Evolutionary conservation across 2,113 vertebrate species (phyloP), one percentile per base, ranked within the genome.

Genomic region (Grantiella picta): DNA sequence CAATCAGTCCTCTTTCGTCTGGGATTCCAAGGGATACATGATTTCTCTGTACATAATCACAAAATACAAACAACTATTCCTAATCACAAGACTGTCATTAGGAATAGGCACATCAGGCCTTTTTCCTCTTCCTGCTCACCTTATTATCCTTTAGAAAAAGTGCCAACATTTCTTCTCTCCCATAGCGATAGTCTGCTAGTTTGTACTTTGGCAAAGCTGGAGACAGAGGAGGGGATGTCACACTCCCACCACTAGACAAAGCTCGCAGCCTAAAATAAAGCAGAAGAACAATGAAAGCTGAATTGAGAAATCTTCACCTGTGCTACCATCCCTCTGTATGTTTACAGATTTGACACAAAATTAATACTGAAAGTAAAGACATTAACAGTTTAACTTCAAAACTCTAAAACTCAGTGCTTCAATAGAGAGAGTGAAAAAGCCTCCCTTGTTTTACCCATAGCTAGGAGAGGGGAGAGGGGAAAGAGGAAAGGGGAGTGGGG

Each of bases 101-200:
- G 42, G 42, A 73, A 75, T 12, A 40, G 9, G 54, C 33, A 68
- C 5, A n/a, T 27, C 12, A 70, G 15, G 18, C 14, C n/a, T 25
- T 10, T 38, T 33, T 57, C 31, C 40, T 60, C 31, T 50, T 68
- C 20, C 33, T 42, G 52, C 98, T 96, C 95, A 99, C 99, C 99
- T 99, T 99, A 97, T 98, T 99, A 96, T 99, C 99, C 98, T 99
- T 99, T 98, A 99, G 97, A 98, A 99, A 99, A 99, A 99, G 99
- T 99, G 99, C 99, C 98, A 99, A 97, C 99, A 99, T 99, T 98
- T 99, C 99, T 99, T 99, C 99, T 98, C 99, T 98, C 94, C 99
- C 99, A 35, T 99, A 99, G 94, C 99, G 99, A 98, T 99, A 99
- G 97, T 99, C 99, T 98, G 99, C 99, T 98, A 99, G 99, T 97